A percentile compares a stretch with the other conserved stretches of the same genome.
Evolutionary conservation across 2,113 vertebrate species (phyloP).

Genomic region (Planiliza haematocheilus): DNA sequence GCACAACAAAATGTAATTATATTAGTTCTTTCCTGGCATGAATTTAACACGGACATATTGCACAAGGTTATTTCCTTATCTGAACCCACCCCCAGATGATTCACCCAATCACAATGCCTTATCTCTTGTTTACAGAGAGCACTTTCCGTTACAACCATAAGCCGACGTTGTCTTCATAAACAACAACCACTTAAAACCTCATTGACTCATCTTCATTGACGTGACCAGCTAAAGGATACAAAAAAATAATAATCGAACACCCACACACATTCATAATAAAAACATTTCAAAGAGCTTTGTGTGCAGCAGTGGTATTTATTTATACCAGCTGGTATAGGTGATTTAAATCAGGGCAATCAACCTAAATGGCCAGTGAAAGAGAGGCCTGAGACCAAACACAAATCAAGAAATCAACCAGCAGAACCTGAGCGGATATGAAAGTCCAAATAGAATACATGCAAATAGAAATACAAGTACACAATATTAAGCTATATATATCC

Average conservation of each 20-base stretch:
- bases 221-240: no score
- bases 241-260: no score
- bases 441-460: not conserved
- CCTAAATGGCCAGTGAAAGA: not conserved
- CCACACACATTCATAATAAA: no score
- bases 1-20: slow-evolving; percentile 9
- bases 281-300: not conserved
- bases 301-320: not conserved
- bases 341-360: not conserved
- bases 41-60: slow-evolving; percentile 21
- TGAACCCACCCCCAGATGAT: slow-evolving; percentile 19
- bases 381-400: not conserved
- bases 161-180: not conserved
- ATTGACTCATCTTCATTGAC: not conserved
- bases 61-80: slow-evolving; percentile 38
- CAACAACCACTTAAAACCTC: not conserved
- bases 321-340: not conserved
- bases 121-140: slow-evolving; percentile 31
- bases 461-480: not conserved
- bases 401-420: not conserved
- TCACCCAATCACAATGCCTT: slow-evolving; percentile 14
- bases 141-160: slow-evolving; percentile 10
- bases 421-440: not conserved
- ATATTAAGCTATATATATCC: no score
- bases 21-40: not conserved